Percentiles rank a stretch among this genome's conserved stretches.
These are phyloP conservation scores for Dromococcyx pavoninus DNA, from an alignment of 2,797 vertebrate species.

Conservation along the genomic window DNA sequence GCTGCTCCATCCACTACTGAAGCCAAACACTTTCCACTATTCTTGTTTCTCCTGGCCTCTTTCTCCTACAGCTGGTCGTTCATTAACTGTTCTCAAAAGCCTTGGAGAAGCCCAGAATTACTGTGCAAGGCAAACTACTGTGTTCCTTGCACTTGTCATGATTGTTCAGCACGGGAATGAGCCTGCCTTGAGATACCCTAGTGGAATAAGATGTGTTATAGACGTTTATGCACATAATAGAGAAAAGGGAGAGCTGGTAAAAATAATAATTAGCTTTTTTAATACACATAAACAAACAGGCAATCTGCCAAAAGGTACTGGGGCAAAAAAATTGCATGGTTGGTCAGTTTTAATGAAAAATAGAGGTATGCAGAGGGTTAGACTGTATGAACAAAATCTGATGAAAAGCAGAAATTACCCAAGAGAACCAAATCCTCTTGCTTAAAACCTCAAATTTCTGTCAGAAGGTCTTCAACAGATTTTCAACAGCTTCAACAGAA, in stretches of 20 bases:
- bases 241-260: neutral
- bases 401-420: constrained; percentile 43
- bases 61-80: neutral
- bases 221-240: neutral
- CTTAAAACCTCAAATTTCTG: constrained; percentile 22
- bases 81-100: neutral
- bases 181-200: neutral
- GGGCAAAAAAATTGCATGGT: neutral
- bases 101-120: neutral
- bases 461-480: neutral
- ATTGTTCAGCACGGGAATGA: neutral
- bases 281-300: neutral
- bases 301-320: neutral
- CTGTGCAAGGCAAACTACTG: accelerated
- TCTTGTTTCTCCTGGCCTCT: neutral
- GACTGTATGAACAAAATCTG: neutral
- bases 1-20: neutral
- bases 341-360: neutral
- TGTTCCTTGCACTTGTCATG: neutral
- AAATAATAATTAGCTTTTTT: neutral
- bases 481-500: constrained; percentile 6
- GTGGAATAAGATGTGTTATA: neutral
- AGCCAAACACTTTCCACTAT: neutral
- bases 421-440: neutral
- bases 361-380: neutral